Conservation (phyloP, 2,888 invertebrate genomes). For the Eulithis prunata region DNA sequence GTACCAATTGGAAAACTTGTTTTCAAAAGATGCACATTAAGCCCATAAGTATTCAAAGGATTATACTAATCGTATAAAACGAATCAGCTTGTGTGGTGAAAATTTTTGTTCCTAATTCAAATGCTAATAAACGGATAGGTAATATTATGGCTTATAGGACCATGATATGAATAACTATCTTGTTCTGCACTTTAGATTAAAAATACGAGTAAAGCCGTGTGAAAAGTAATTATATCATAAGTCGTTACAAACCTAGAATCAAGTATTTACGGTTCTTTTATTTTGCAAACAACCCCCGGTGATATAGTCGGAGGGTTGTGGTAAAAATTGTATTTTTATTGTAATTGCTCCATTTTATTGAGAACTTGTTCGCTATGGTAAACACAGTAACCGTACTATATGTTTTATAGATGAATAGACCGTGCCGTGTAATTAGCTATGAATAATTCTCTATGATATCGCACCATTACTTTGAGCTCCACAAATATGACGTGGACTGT, state of each 20-base stretch:
- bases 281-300: constrained; percentile 74
- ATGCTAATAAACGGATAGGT: no score
- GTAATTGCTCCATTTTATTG: constrained; percentile 78
- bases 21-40: no score
- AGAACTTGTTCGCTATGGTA: constrained; percentile 70
- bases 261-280: constrained; percentile 71
- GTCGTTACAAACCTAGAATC: constrained; percentile 45
- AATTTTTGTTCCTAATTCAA: no score
- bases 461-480: constrained; percentile 23
- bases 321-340: constrained; percentile 84
- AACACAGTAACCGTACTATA: constrained; percentile 61
- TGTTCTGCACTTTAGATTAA: no score
- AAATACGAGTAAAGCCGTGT: background rate
- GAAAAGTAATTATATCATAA: background rate
- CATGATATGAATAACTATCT: no score
- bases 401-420: constrained; percentile 21
- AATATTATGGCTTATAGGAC: no score
- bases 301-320: constrained; percentile 70
- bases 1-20: no score
- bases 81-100: no score
- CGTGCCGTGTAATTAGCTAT: constrained; percentile 63
- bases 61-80: no score
- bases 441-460: constrained; percentile 47
- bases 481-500: background rate
- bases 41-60: no score